These are phyloP conservation scores for Nomada lathburiana DNA, from an alignment of 2,888 invertebrate genomes.

Conservation along the genomic window DNA sequence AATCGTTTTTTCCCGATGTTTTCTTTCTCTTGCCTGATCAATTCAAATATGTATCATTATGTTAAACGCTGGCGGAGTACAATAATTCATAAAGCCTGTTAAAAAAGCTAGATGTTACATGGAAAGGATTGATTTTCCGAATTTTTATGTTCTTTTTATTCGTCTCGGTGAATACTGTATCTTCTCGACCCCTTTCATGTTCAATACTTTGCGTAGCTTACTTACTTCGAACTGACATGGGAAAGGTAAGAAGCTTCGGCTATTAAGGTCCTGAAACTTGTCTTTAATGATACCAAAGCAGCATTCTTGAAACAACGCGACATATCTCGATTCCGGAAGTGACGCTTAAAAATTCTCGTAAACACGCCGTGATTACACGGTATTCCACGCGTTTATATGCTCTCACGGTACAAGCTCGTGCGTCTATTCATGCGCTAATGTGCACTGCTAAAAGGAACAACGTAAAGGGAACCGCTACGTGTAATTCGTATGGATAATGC, in stretches of 20 bases:
- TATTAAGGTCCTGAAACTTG: constrained; percentile 35
- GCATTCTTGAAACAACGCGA: constrained; percentile 25
- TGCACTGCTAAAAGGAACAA: not conserved
- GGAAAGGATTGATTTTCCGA: too few species aligned
- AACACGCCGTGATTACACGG: constrained; percentile 16
- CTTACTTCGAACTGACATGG: not conserved
- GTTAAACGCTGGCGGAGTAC: too few species aligned
- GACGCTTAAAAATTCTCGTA: constrained; percentile 3
- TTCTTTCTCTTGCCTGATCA: too few species aligned
- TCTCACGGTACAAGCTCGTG: not conserved
- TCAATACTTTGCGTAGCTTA: not conserved
- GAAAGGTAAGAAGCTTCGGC: not conserved
- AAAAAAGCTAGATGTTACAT: too few species aligned
- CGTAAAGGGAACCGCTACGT: constrained; percentile 10
- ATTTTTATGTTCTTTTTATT: too few species aligned
- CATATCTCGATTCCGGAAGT: constrained; percentile 26
- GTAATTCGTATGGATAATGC: constrained; percentile 20
- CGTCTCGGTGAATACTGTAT: not conserved
- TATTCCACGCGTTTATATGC: not conserved
- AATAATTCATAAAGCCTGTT: too few species aligned
- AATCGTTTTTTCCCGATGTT: too few species aligned
- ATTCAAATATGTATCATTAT: too few species aligned
- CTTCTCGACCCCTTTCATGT: not conserved
- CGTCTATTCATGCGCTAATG: constrained; percentile 27
- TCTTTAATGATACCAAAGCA: not conserved